These are phyloP conservation scores for Mesorhabditis belari DNA, from an alignment of 2,888 invertebrate genomes.

Conservation along the genomic window DNA sequence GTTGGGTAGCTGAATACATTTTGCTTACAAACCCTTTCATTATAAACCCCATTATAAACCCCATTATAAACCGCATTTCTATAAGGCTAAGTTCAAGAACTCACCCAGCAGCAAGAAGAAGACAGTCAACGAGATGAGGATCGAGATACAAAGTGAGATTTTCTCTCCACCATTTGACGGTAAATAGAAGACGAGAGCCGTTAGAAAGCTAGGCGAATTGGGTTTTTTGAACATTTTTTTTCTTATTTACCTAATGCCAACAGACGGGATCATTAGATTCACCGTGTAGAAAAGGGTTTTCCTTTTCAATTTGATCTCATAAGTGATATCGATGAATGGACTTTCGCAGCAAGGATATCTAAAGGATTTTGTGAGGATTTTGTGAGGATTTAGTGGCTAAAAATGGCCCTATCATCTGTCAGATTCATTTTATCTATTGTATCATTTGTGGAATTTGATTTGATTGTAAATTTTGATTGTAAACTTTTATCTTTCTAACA, in stretches of 20 bases:
- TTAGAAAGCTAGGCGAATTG: constrained; percentile 69
- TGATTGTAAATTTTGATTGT: too few relatives aligned
- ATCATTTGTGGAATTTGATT: too few relatives aligned
- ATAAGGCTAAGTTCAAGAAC: neutral
- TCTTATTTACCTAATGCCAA: constrained; percentile 44
- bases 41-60: too few relatives aligned
- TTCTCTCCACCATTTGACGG: constrained; percentile 97
- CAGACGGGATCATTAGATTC: constrained; percentile 59
- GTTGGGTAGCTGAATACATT: too few relatives aligned
- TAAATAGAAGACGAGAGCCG: constrained; percentile 89
- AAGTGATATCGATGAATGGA: constrained; percentile 89
- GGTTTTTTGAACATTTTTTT: constrained; percentile 6
- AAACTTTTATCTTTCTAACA: too few relatives aligned
- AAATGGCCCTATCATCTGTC: too few relatives aligned
- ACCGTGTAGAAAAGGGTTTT: constrained; percentile 88
- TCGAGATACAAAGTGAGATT: constrained; percentile 89
- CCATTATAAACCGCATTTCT: neutral
- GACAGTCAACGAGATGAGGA: constrained; percentile 95
- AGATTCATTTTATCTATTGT: too few relatives aligned
- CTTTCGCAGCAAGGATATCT: constrained; percentile 86
- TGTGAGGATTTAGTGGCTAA: too few relatives aligned
- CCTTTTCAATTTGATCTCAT: constrained; percentile 86
- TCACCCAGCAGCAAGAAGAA: constrained; percentile 81
- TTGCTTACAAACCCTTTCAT: too few relatives aligned
- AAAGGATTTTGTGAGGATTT: too few relatives aligned